Conservation (phyloP, 2,113 vertebrate species). For the Arizona elegans region DNA sequence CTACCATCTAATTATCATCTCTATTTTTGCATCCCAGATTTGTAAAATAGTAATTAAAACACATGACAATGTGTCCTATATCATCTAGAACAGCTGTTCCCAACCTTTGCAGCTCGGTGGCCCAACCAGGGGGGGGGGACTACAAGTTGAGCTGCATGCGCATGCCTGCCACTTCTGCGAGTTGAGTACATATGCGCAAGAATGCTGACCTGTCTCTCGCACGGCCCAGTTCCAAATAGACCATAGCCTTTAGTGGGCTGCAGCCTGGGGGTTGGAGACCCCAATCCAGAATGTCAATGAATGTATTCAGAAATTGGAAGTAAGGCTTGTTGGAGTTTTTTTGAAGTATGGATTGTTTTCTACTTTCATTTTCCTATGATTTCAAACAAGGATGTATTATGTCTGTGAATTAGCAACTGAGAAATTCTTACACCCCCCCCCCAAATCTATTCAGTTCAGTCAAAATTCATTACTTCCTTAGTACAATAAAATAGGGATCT, state of each 20-base stretch:
- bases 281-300: fast-evolving
- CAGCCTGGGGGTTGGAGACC: not conserved
- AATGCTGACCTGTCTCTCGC: not conserved
- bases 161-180: not conserved
- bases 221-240: not conserved
- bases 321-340: fast-evolving
- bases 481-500: not conserved
- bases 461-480: not conserved
- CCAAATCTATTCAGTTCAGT: not conserved
- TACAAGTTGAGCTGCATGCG: not conserved
- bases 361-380: not conserved
- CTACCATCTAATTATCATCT: not conserved
- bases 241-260: not conserved
- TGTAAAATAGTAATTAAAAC: not conserved
- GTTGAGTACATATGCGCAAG: not conserved
- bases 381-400: not conserved
- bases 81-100: not conserved
- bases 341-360: fast-evolving
- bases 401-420: not conserved
- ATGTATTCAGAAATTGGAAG: fast-evolving
- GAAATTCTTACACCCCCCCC: not conserved
- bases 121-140: too few relatives aligned
- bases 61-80: fast-evolving
- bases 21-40: not conserved
- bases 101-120: not conserved